phyloP scores from a whole-genome alignment of 2,888 invertebrate genomes.

The Archips xylosteana region DNA sequence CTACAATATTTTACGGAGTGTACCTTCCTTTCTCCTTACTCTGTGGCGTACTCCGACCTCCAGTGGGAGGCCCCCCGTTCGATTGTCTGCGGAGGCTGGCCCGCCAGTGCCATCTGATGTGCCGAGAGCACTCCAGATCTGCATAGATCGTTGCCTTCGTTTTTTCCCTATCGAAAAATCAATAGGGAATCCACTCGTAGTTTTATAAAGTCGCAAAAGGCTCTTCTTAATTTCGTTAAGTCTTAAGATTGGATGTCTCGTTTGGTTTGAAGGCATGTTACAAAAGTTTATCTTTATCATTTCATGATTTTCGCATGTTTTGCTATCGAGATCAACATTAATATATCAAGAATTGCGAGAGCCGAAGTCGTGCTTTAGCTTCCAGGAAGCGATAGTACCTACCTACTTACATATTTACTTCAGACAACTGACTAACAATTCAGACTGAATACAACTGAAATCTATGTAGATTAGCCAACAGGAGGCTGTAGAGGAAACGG shows the following conservation, averaged over 20 bases:
- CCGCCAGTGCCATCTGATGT: constrained; percentile 86
- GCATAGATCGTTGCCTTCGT: constrained; percentile 86
- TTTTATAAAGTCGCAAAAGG: constrained; percentile 77
- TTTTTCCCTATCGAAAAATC: constrained; percentile 86
- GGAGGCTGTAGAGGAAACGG: constrained; percentile 65
- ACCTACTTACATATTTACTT: not conserved
- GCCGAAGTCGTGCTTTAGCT: not conserved
- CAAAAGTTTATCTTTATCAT: not conserved
- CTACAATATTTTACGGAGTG: not conserved
- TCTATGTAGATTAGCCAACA: constrained; percentile 59
- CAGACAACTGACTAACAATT: not conserved
- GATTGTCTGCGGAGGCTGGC: constrained; percentile 86
- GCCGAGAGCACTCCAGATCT: constrained; percentile 86
- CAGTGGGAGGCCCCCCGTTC: constrained; percentile 77
- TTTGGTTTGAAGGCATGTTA: constrained; percentile 15
- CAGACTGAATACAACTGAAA: constrained; percentile 3
- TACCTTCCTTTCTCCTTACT: constrained; percentile 55
- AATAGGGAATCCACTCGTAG: constrained; percentile 71
- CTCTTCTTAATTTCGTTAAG: constrained; percentile 76
- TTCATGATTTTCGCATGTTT: not conserved
- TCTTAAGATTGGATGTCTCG: constrained; percentile 51
- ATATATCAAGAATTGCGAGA: not conserved
- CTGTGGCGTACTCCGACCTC: constrained; percentile 80
- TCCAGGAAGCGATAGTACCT: not conserved
- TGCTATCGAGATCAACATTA: not conserved